A percentile compares a stretch with the other conserved stretches of the same genome.
phyloP scores from a whole-genome alignment of 1,140 invertebrate species.

The Hyphantria cunea region DNA sequence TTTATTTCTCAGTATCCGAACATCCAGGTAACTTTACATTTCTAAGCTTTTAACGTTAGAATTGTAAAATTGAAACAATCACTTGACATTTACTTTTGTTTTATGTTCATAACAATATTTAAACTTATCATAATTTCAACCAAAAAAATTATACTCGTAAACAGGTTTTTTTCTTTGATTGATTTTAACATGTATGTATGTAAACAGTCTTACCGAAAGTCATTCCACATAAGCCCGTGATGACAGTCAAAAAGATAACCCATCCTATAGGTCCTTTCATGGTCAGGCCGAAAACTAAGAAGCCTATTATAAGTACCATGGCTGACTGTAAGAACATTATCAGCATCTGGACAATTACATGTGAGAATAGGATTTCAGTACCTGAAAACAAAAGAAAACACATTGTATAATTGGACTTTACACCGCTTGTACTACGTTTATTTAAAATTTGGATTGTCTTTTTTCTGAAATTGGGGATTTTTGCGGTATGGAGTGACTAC shows the following conservation, averaged over 20 bases:
- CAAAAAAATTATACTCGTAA: too few species aligned
- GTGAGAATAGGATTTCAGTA: conserved; percentile 72
- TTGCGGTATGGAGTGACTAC: too few species aligned
- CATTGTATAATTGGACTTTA: conserved; percentile 1
- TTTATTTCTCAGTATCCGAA: too few species aligned
- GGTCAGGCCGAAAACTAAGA: conserved; percentile 91
- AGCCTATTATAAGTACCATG: conserved; percentile 91
- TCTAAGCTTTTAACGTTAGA: too few species aligned
- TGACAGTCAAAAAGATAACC: conserved; percentile 89
- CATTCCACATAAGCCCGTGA: conserved; percentile 96
- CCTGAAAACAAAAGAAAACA: conserved; percentile 39
- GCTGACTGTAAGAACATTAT: conserved; percentile 93
- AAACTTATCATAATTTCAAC: too few species aligned
- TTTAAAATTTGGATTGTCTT: too few species aligned
- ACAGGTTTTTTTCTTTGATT: too few species aligned
- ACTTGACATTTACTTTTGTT: too few species aligned
- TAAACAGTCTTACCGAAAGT: conserved; percentile 87
- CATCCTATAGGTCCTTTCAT: conserved; percentile 89
- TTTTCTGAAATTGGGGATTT: too few species aligned
- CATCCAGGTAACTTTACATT: too few species aligned
- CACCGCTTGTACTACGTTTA: background rate
- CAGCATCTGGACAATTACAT: conserved; percentile 88
- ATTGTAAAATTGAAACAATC: too few species aligned
- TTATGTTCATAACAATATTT: too few species aligned
- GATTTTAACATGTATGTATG: background rate